A percentile compares a stretch with the other conserved stretches of the same genome.
Conservation (phyloP, 1,140 invertebrate species). For the Bilobella aurantiaca region DNA sequence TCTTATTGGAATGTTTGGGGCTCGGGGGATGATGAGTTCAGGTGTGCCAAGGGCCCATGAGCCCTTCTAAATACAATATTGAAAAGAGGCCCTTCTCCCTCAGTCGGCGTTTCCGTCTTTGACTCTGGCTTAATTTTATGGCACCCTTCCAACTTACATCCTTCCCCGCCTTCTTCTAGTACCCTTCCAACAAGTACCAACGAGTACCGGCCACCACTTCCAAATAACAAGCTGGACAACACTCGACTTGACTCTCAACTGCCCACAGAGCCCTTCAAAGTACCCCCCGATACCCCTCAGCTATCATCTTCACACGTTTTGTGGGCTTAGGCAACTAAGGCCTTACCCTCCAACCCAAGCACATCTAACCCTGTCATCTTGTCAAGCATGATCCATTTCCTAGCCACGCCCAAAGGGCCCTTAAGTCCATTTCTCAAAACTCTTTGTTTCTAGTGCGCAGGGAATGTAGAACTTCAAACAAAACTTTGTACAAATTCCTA, state of each 20-base stretch:
- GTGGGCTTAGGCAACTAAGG: background rate
- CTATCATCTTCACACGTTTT: slow-evolving; percentile 1
- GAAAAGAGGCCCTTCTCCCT: too few species aligned
- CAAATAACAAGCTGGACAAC: background rate
- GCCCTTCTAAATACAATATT: too few species aligned
- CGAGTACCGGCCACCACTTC: too few species aligned
- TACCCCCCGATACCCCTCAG: too few species aligned
- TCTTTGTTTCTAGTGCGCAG: slow-evolving; percentile 1
- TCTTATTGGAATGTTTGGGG: background rate
- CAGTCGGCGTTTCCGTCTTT: slow-evolving; percentile 26
- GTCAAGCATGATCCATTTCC: slow-evolving; percentile 31
- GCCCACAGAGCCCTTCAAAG: too few species aligned
- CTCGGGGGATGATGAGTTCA: slow-evolving; percentile 8
- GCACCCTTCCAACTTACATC: slow-evolving; percentile 15
- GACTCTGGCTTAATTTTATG: slow-evolving; percentile 31
- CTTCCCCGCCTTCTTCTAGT: too few species aligned
- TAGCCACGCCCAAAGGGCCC: slow-evolving; percentile 17
- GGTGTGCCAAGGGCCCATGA: slow-evolving; percentile 20
- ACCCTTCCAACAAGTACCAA: too few species aligned
- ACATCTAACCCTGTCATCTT: slow-evolving; percentile 24
- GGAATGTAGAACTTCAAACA: too few species aligned
- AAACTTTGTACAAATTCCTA: too few species aligned
- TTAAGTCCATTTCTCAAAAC: background rate
- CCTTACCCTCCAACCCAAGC: background rate
- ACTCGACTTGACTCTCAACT: too few species aligned